Conservation (phyloP, 2,113 vertebrate species). For the Calcarius ornatus region DNA sequence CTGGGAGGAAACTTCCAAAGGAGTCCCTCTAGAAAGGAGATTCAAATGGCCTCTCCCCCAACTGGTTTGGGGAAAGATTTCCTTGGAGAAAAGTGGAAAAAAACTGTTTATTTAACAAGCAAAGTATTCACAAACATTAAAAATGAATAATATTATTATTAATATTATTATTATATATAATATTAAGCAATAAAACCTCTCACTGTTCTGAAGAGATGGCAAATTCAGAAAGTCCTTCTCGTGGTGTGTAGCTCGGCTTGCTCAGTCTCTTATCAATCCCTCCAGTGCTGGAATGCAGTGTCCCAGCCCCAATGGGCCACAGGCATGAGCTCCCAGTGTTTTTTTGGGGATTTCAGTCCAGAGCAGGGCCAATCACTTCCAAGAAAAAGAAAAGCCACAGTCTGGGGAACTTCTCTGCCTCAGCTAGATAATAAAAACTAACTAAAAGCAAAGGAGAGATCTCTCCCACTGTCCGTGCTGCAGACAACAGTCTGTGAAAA, state of each 20-base stretch:
- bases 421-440: not conserved
- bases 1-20: not conserved
- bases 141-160: not conserved
- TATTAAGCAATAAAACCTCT: not conserved
- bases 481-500: not conserved
- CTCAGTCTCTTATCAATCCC: not conserved
- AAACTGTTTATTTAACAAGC: not conserved
- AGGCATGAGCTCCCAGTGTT: not conserved
- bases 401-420: not conserved
- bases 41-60: not conserved
- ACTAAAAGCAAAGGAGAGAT: not conserved
- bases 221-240: not conserved
- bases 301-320: not conserved
- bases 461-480: not conserved
- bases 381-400: not conserved
- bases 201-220: not conserved
- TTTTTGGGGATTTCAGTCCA: not conserved
- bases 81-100: not conserved
- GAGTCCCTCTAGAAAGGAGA: not conserved
- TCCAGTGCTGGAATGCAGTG: not conserved
- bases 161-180: too few relatives aligned
- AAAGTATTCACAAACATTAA: not conserved
- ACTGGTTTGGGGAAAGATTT: not conserved
- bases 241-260: rapidly evolving
- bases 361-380: not conserved